Evolutionary conservation across 2,797 vertebrate genomes (phyloP), one percentile per base, ranked within the genome.

Genomic region (Falco peregrinus): DNA sequence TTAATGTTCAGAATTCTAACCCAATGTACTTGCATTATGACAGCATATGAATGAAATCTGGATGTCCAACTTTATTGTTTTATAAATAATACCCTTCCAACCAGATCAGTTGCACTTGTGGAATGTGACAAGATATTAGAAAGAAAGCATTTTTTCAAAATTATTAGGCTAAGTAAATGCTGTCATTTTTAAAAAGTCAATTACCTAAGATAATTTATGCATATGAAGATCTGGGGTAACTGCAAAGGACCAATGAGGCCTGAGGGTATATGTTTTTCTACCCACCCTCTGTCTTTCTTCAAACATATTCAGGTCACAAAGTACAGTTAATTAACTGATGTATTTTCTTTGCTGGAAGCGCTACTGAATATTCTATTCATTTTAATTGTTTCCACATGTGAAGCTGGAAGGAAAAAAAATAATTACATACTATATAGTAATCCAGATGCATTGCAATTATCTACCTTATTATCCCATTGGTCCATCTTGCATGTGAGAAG

Each of bases 301-400:
- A 94, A 90, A 89, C 21, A 74, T 71, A 92, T 89, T 93, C 73
- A 95, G 83, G 73, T 89, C 76, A 90, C 60, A 95, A 94, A 89
- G 17, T 95, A 86, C 77, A 89, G 90, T 96, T 97, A 97, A 97
- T 97, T 97, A 97, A 93, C 77, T 91, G 85, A 95, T 53, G 60
- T 76, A 92, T 96, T 97, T 97, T 97, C 81, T 95, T 96, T 97
- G 87, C 96, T 96, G 57, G 90, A 95, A 91, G 74, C 60, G 5
- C 41, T 59, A 67, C 57, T 96, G 97, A 96, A 97, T 97, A 96
- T 97, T 97, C 90, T 93, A 88, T 95, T 96, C 5, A 92, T 97
- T 95, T 96, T 87, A 94, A 97, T 95, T 96, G 63, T 95, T 96
- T 97, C 87, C n/a, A 69, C 90, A 91, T 93, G 84, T 51, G 95